A percentile compares a stretch with the other conserved stretches of the same genome.
These are phyloP conservation scores for Vidua chalybeata DNA, from an alignment of 2,113 vertebrate genomes.

Conservation along the genomic window DNA sequence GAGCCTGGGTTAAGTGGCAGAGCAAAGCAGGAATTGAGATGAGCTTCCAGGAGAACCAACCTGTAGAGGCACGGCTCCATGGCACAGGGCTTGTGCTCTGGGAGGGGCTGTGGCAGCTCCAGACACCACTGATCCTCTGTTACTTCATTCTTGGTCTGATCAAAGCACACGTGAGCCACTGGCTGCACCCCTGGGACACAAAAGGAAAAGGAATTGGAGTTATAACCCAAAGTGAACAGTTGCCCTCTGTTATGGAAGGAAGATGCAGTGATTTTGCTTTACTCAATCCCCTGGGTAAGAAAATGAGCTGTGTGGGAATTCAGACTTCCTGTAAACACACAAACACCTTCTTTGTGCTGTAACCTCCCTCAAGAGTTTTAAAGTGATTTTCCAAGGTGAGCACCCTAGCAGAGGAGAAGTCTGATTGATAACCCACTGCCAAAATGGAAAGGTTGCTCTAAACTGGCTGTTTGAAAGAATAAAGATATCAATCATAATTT, in stretches of 20 bases:
- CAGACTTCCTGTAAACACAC: not conserved
- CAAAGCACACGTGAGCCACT: slow-evolving; percentile 77
- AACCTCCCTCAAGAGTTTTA: not conserved
- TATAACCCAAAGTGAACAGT: not conserved
- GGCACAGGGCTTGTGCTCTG: slow-evolving; percentile 70
- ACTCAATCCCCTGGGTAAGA: not conserved
- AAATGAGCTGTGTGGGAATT: not conserved
- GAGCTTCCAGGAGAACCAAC: slow-evolving; percentile 69
- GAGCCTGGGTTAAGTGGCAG: slow-evolving; percentile 73
- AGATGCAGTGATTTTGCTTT: not conserved
- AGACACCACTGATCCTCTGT: slow-evolving; percentile 74
- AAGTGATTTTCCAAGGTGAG: not conserved
- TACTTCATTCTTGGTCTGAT: slow-evolving; percentile 55
- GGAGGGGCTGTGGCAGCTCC: slow-evolving; percentile 28
- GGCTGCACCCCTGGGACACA: slow-evolving; percentile 72
- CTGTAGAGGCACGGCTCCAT: slow-evolving; percentile 77
- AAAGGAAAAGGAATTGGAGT: not conserved
- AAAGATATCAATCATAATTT: not conserved
- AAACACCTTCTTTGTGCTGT: not conserved
- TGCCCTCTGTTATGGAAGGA: not conserved
- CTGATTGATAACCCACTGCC: not conserved
- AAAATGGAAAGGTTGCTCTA: not conserved
- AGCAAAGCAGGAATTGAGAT: not conserved
- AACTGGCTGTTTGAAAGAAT: not conserved
- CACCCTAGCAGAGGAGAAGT: not conserved